Evolutionary conservation across 1,140 invertebrate genomes (phyloP), one percentile per base, ranked within the genome.

Genomic region (Drosophila equinoxialis): DNA sequence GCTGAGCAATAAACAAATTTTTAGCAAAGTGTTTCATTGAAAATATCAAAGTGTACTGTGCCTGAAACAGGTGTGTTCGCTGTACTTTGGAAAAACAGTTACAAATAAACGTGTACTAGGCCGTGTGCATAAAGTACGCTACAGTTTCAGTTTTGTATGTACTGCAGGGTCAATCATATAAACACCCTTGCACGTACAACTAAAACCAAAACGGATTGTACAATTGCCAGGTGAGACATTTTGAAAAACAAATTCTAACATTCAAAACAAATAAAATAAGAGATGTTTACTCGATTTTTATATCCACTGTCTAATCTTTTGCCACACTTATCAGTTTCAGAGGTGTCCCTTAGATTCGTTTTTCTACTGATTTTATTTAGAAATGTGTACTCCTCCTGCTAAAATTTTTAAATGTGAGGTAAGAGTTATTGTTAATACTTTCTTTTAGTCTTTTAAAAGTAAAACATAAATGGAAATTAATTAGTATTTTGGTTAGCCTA

Each of bases 81-180:
- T 59, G 33, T 37, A 39, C 33, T 37, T 17, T 13, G 1, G 4
- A 20, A 51, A 39, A 59, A 59, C 10, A 8, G 11, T 57, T 57
- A 41, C 42, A 20, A 30, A 35, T 54, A 11, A 35, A 61, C 41
- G 66, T 62, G 10, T 33, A 20, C 37, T 61, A 67, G 61, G 61
- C 10, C 11, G 45, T 51, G 45, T 10, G 60, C 20, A 45, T 39
- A 13, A 51, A 57, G 65, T 59, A 41, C 61, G 35, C 60, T 17
- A 73, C 41, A 51, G 41, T 74, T 71, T 71, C 42, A 30, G 57
- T 39, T 30, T 10, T 63, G 20, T 20, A n/a, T 39, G 39, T 73
- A 58, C 74, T 60, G 76, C 33, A 39, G 57, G 74, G 74, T 77
- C 66, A 74, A 54, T 65, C 73, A 41, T 55, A 59, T 74, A 60